phyloP scores from a whole-genome alignment of 2,797 vertebrate genomes.

The Typhlichthys subterraneus region DNA sequence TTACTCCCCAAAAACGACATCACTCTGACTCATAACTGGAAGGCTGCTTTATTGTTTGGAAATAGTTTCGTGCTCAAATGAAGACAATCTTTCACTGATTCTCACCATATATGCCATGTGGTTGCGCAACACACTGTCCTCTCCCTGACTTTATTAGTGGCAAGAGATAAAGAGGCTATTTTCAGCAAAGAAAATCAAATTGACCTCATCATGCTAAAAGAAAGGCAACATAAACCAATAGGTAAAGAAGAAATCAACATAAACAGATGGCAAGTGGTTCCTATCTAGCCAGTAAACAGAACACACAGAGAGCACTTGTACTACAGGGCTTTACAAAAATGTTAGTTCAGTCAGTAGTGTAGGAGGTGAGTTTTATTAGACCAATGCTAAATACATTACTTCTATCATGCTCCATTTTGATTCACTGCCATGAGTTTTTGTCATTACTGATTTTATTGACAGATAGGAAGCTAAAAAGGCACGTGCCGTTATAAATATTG shows the following conservation, averaged over 20 bases:
- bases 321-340: conserved; percentile 67
- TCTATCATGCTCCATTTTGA: conserved; percentile 74
- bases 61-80: conserved; percentile 86
- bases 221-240: conserved; percentile 68
- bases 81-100: conserved; percentile 83
- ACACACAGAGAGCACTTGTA: conserved; percentile 69
- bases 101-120: conserved; percentile 76
- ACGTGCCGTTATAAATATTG: conserved; percentile 79
- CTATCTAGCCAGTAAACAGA: conserved; percentile 59
- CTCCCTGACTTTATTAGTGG: conserved; percentile 79
- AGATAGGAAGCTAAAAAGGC: conserved; percentile 83
- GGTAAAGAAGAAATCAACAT: conserved; percentile 72
- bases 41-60: conserved; percentile 88
- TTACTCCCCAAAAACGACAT: conserved; percentile 63
- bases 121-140: conserved; percentile 81
- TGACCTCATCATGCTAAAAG: conserved; percentile 82
- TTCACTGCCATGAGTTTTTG: conserved; percentile 72
- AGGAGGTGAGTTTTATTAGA: conserved; percentile 65
- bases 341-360: conserved; percentile 73
- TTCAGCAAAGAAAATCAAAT: conserved; percentile 77
- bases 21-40: conserved; percentile 77
- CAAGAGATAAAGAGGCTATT: conserved; percentile 78
- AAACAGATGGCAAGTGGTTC: conserved; percentile 79
- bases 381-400: conserved; percentile 55
- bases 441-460: conserved; percentile 71